A percentile compares a stretch with the other conserved stretches of the same genome.
These are phyloP conservation scores for Acanthornis magna DNA, from an alignment of 2,797 vertebrate genomes.

Conservation along the genomic window DNA sequence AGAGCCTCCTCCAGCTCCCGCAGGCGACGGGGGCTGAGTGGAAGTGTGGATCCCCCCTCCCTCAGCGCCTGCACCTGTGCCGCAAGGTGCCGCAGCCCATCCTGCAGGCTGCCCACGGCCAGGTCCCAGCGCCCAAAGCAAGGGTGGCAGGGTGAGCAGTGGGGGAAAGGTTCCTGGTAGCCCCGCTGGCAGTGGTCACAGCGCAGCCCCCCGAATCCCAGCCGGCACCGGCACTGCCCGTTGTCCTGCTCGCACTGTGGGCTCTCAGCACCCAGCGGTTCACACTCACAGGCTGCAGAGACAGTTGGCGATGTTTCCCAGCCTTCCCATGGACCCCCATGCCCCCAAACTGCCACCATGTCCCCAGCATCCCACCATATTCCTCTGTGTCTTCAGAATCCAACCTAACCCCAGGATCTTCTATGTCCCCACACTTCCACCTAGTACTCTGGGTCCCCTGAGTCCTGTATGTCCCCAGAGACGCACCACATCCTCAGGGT, in stretches of 20 bases:
- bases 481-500: neutral
- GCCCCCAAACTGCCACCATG: neutral
- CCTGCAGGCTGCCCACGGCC: conserved; percentile 66
- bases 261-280: conserved; percentile 75
- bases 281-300: conserved; percentile 82
- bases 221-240: conserved; percentile 79
- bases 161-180: conserved; percentile 82
- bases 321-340: neutral
- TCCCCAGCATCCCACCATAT: neutral
- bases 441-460: neutral
- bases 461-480: neutral
- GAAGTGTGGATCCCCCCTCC: conserved; percentile 58
- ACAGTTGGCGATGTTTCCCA: rapidly evolving
- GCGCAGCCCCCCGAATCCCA: conserved; percentile 71
- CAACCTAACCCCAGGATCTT: neutral
- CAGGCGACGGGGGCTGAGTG: conserved; percentile 64
- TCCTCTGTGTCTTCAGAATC: neutral
- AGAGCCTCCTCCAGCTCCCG: conserved; percentile 77
- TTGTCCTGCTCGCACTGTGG: conserved; percentile 79
- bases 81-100: conserved; percentile 71
- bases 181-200: conserved; percentile 83
- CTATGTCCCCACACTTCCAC: neutral
- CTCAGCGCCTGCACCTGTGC: conserved; percentile 59
- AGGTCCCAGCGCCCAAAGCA: conserved; percentile 87
- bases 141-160: conserved; percentile 79